Evolutionary conservation across 1,140 invertebrate species (phyloP).

Genomic region (Drosophila sechellia): DNA sequence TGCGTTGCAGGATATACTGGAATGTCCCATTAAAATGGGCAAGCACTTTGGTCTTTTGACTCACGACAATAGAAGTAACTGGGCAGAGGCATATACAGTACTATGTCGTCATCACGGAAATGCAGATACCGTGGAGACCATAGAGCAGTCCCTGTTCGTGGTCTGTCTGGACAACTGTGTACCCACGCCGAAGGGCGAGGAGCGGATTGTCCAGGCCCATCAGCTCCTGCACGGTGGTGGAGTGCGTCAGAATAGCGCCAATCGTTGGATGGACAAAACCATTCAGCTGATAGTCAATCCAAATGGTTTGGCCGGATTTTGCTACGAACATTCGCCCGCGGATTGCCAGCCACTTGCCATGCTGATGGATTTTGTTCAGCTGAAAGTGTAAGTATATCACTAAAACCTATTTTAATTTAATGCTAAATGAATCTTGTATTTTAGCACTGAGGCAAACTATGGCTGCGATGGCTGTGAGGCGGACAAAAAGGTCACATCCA

Average conservation of each 20-base stretch:
- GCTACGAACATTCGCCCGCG: slow-evolving; percentile 96
- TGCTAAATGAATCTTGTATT: neutral
- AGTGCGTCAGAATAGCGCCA: slow-evolving; percentile 88
- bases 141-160: slow-evolving; percentile 92
- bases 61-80: slow-evolving; percentile 91
- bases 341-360: slow-evolving; percentile 95
- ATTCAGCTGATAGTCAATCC: slow-evolving; percentile 93
- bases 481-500: neutral
- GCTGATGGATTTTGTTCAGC: slow-evolving; percentile 91
- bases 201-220: slow-evolving; percentile 85
- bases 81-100: slow-evolving; percentile 89
- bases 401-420: neutral
- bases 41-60: slow-evolving; percentile 91
- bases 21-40: slow-evolving; percentile 79
- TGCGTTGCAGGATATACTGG: slow-evolving; percentile 85
- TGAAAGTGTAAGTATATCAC: slow-evolving; percentile 68
- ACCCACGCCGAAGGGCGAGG: slow-evolving; percentile 72
- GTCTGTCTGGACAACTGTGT: slow-evolving; percentile 91
- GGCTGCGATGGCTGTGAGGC: slow-evolving; percentile 1
- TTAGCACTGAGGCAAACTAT: slow-evolving; percentile 26
- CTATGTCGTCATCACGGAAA: slow-evolving; percentile 85
- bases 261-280: slow-evolving; percentile 96
- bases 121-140: slow-evolving; percentile 87
- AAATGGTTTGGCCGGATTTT: slow-evolving; percentile 93
- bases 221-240: slow-evolving; percentile 91